Evolutionary conservation across 30 jellyfish, hydroid and myxozoan species (phyloP), one percentile per base, ranked within the genome.

Genomic region (Turritopsis dohrnii): DNA sequence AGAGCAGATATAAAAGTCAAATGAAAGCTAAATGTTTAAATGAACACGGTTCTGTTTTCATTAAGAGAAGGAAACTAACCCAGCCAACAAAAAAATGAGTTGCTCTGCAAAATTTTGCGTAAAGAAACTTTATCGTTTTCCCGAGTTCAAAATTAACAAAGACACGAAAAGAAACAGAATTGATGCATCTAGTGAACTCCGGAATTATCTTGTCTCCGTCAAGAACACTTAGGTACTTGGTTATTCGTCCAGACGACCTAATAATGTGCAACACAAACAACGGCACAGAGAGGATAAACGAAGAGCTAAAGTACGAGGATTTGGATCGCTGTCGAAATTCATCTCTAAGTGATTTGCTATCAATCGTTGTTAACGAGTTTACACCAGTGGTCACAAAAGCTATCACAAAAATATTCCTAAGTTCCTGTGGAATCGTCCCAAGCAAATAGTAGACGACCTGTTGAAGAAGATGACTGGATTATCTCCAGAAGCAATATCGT

Each of bases 71-170:
- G 60, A 41, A 41, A 41, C 60, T 41, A 41, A 41, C 60, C 60
- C 60, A 41, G 65, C 87, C 87, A 23, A 80, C 87, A 18, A 80
- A 80, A 80, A 80, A 53, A 25, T 30, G 22, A 80, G 84, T 25
- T 80, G 87, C 66, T 84, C 87, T 13, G 87, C 5, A 13, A n/a
- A 29, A 29, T 52, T 80, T 53, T 53, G 23, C 18, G 81, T 53
- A 21, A 80, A 80, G 66, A 80, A 80, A 27, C 80, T 80, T 27
- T 60, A 21, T 80, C 82, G 41, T 41, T 80, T 80, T 79, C 87
- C 87, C 29, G 84, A 80, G 24, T 80, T 16, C 53, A 17, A n/a
- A 16, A 16, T 80, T 18, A 27, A 60, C 52, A 80, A 80, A 80
- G 87, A 80, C 19, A 80, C 87, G 20, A 60, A 60, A 52, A 52